A percentile compares a stretch with the other conserved stretches of the same genome.
Conservation (phyloP, 2,888 invertebrate genomes). For the Dascillus cervinus region DNA sequence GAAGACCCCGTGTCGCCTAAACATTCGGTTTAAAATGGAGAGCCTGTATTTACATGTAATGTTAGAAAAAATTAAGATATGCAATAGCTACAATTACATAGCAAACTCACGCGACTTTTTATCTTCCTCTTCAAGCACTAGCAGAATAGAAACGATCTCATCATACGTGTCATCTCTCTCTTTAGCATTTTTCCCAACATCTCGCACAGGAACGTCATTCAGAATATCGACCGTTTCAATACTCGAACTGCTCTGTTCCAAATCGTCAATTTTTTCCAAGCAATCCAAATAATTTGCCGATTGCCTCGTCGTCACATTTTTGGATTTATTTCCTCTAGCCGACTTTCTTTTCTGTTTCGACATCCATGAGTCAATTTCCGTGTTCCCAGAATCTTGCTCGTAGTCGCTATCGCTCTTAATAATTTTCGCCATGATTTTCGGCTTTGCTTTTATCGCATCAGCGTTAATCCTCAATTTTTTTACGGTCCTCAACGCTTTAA, state of each 20-base stretch:
- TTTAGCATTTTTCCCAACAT: conserved; percentile 7
- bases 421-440: too few relatives aligned
- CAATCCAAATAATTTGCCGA: conserved; percentile 28
- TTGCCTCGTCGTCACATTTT: conserved; percentile 7
- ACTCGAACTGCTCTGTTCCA: too few relatives aligned
- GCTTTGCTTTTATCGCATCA: too few relatives aligned
- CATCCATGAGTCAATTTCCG: conserved; percentile 35
- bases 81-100: too few relatives aligned
- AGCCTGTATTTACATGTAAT: too few relatives aligned
- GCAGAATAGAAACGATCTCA: conserved; percentile 42
- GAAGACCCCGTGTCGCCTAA: too few relatives aligned
- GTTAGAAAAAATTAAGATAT: too few relatives aligned
- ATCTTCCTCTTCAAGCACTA: conserved; percentile 43
- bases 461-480: too few relatives aligned
- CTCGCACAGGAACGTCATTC: conserved; percentile 24
- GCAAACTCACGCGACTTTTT: conserved; percentile 38
- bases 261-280: conserved; percentile 24
- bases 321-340: neutral
- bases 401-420: too few relatives aligned
- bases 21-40: too few relatives aligned
- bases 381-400: too few relatives aligned
- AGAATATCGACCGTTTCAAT: conserved; percentile 1
- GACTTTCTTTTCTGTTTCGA: conserved; percentile 11
- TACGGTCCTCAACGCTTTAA: too few relatives aligned
- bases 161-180: conserved; percentile 33